phyloP scores from a whole-genome alignment of 2,113 vertebrate species.

The Acinonyx jubatus region DNA sequence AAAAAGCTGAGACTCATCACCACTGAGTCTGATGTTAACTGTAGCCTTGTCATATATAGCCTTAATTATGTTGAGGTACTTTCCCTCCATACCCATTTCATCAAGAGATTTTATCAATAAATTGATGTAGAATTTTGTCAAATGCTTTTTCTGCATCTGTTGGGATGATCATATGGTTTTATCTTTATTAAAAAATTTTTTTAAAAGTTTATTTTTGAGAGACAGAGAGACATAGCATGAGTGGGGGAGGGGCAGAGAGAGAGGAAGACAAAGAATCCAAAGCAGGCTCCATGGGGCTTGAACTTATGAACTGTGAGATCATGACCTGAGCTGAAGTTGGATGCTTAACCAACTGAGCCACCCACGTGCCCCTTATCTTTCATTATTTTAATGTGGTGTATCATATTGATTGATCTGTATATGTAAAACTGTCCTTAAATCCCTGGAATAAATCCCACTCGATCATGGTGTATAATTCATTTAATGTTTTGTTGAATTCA shows the following conservation, averaged over 20 bases:
- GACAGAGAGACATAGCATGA: too few species aligned
- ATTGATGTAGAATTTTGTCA: background rate
- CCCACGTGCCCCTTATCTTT: background rate
- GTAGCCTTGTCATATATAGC: background rate
- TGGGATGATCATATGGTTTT: background rate
- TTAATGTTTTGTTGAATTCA: background rate
- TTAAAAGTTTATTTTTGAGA: too few species aligned
- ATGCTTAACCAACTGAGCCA: background rate
- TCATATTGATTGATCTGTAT: background rate
- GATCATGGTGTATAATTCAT: background rate
- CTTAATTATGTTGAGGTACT: background rate
- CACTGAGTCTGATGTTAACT: background rate
- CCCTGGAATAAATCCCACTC: background rate
- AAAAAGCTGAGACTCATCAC: background rate
- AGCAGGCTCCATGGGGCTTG: too few species aligned
- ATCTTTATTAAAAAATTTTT: too few species aligned
- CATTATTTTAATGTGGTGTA: background rate
- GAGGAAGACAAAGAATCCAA: too few species aligned
- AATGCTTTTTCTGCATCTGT: background rate
- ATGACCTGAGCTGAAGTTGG: too few species aligned
- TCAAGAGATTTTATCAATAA: background rate
- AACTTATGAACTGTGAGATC: too few species aligned
- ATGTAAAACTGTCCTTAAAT: background rate
- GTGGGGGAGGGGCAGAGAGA: too few species aligned
- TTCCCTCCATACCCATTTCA: background rate